A percentile compares a stretch with the other conserved stretches of the same genome.
Conservation (phyloP, 2,888 invertebrate species). For the Leucoma salicis region DNA sequence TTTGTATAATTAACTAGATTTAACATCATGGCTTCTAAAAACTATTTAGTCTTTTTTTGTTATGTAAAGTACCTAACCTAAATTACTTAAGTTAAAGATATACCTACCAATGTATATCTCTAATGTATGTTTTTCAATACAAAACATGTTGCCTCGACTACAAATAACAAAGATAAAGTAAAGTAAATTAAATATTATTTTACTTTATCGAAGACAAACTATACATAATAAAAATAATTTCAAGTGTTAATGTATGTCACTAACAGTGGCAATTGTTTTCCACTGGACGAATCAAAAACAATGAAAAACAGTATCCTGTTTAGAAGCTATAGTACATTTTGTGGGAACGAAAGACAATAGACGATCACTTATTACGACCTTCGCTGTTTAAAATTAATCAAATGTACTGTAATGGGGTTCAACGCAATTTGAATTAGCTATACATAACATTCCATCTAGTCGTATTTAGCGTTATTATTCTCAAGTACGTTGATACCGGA, state of each 20-base stretch:
- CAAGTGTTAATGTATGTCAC: not conserved
- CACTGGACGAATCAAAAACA: constrained; percentile 18
- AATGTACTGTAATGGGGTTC: constrained; percentile 2
- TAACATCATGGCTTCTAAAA: too few relatives aligned
- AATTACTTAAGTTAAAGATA: too few relatives aligned
- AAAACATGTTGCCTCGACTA: too few relatives aligned
- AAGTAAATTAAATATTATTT: not conserved
- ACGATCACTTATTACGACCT: constrained; percentile 18
- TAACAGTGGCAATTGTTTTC: constrained; percentile 11
- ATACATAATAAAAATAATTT: too few relatives aligned
- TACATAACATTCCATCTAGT: too few relatives aligned
- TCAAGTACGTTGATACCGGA: not conserved
- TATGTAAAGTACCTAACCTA: too few relatives aligned
- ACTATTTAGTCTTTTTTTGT: too few relatives aligned
- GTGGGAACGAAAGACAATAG: constrained; percentile 31
- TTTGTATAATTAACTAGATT: too few relatives aligned
- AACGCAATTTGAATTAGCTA: not conserved
- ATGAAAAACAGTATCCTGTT: constrained; percentile 25
- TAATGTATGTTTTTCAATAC: too few relatives aligned
- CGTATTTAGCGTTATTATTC: too few relatives aligned
- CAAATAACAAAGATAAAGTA: too few relatives aligned
- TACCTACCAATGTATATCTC: too few relatives aligned
- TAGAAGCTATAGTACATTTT: constrained; percentile 10
- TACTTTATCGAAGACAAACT: not conserved
- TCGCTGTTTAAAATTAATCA: constrained; percentile 10